A percentile compares a stretch with the other conserved stretches of the same genome.
Evolutionary conservation across 2,113 vertebrate genomes (phyloP).

Genomic region (Plectropomus leopardus): DNA sequence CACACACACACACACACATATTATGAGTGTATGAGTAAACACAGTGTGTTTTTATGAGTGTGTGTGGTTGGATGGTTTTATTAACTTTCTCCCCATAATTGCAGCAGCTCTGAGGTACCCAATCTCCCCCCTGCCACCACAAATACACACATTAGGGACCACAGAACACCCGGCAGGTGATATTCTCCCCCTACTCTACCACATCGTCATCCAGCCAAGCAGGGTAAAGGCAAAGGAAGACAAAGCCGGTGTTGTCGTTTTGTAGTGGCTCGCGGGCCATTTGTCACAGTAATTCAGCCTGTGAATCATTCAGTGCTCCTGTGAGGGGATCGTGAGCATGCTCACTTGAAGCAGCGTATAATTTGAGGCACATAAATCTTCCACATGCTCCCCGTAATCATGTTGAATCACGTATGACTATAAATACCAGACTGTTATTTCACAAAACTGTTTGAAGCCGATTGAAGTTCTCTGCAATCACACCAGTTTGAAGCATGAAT

Average conservation of each 20-base stretch:
- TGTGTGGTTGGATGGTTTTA: conserved; percentile 20
- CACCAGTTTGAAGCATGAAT: no score
- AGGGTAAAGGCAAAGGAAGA: conserved; percentile 22
- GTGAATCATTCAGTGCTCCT: conserved; percentile 58
- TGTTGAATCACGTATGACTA: conserved; percentile 51
- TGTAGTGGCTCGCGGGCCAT: conserved; percentile 20
- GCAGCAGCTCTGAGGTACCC: conserved; percentile 11
- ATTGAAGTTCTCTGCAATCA: not conserved
- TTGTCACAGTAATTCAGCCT: conserved; percentile 57
- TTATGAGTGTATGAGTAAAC: conserved; percentile 8
- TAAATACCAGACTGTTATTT: conserved; percentile 51
- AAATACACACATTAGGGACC: conserved; percentile 18
- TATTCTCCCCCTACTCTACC: not conserved
- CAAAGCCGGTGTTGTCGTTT: conserved; percentile 45
- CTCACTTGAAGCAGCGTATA: conserved; percentile 49
- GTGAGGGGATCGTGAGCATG: conserved; percentile 27
- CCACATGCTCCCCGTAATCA: conserved; percentile 50
- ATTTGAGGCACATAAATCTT: conserved; percentile 72
- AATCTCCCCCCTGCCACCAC: conserved; percentile 9
- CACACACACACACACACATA: no score
- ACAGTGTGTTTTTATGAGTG: not conserved
- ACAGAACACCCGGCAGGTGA: conserved; percentile 58
- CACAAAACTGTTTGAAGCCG: not conserved
- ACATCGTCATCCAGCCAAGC: conserved; percentile 34
- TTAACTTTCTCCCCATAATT: conserved; percentile 37